Evolutionary conservation across 2,797 vertebrate genomes (phyloP).

Genomic region (Poecilia velifera): DNA sequence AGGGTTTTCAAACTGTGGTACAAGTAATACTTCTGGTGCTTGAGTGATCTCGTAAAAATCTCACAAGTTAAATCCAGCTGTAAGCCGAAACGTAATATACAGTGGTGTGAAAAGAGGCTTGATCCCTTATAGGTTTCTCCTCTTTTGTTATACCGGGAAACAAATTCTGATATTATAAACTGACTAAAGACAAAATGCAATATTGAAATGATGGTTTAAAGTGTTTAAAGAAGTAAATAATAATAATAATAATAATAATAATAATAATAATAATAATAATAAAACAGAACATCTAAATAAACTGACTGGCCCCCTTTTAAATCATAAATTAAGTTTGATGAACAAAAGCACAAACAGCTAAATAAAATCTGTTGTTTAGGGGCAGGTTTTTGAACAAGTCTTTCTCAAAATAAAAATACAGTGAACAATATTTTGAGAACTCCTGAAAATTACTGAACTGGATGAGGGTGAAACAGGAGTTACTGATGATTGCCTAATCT

Average conservation of each 20-base stretch:
- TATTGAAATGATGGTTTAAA: not conserved
- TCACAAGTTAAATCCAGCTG: not conserved
- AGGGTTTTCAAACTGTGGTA: not conserved
- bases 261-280: no score
- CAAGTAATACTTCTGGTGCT: not conserved
- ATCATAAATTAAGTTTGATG: not conserved
- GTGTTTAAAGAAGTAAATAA: not conserved
- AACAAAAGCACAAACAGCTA: not conserved
- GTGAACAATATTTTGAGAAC: not conserved
- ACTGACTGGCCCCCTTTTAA: not conserved
- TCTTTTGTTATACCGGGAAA: not conserved
- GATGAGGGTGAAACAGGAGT: not conserved
- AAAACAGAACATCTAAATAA: not conserved
- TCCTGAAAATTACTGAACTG: not conserved
- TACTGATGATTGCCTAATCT: not conserved
- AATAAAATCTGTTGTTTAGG: not conserved
- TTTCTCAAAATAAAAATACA: not conserved
- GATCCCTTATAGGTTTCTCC: not conserved
- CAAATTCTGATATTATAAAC: not conserved
- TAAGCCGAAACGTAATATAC: not conserved
- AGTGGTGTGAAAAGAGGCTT: not conserved
- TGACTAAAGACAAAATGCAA: not conserved
- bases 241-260: not conserved
- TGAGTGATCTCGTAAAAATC: no score
- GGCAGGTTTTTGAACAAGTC: not conserved